phyloP scores from a whole-genome alignment of 2,797 vertebrate species.

The Etheostoma nigrum region DNA sequence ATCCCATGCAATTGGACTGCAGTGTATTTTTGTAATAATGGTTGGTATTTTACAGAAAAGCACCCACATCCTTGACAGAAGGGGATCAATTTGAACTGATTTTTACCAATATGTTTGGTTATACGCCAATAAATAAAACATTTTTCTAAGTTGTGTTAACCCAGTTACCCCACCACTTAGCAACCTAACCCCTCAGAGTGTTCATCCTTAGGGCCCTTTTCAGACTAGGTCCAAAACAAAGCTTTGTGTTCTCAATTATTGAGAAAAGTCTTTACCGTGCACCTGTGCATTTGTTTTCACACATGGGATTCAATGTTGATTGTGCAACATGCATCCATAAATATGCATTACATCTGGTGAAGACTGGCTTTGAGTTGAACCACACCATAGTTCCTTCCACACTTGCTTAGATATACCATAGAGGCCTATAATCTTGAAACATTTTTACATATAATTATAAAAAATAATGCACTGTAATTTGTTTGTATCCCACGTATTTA shows the following conservation, averaged over 20 bases:
- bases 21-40: background rate
- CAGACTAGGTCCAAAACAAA: no score
- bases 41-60: background rate
- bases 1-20: background rate
- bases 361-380: background rate
- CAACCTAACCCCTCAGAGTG: no score
- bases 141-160: no score
- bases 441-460: no score
- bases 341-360: background rate
- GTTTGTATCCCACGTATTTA: no score
- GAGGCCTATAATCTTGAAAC: background rate
- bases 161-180: no score
- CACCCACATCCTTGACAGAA: background rate
- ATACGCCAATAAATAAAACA: no score
- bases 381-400: background rate
- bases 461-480: no score
- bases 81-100: background rate
- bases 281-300: background rate
- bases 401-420: background rate
- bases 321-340: no score
- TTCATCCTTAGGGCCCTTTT: no score
- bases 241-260: no score
- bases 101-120: background rate
- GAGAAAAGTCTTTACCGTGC: background rate
- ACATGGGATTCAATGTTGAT: background rate